Base-by-base conservation (phyloP, 2,113 vertebrate genomes). In the Pomatorhinus ruficollis region DNA sequence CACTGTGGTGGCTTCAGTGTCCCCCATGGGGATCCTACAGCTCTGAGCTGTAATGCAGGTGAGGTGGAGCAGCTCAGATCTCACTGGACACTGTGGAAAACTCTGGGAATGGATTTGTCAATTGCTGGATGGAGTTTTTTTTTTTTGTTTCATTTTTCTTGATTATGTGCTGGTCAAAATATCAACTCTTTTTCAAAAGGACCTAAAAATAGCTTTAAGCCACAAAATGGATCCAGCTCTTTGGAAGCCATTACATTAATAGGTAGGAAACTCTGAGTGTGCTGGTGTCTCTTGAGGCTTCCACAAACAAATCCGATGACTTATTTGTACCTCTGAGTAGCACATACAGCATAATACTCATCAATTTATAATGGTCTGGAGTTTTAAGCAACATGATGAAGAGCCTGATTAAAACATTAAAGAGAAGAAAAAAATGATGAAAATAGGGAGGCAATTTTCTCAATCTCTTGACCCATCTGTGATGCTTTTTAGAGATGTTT, bases 261-360 rank as follows among this genome's bases (percentile, higher is more conserved):
- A 85, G 78, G 82, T 83, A 90, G 90, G 92, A 96, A 95, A 90
- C 39, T 90, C 95, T 96, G 90, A 93, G 82, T 63, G 59, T 65
- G 21, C 57, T 64, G 64, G 30, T 78, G 80, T 54, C 89, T 89
- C 83, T 44, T 37, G 72, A 75, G 69, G 15, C 86, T 82, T 94
- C 47, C 69, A 35, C 77, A 94, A 95, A 96, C 84, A 96, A 88
- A 86, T 86, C 23, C 0, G 5, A 3, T 93, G 91, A 88, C 66
- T 91, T 87, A 57, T 69, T 89, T 96, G 85, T 91, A 82, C 87
- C 89, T 91, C 89, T 45, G 84, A 84, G 53, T 44, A 69, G 45
- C 66, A 53, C 74, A 37, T 69, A 15, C 39, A 57, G 80, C 35
- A 3, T 68, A 87, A 42, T 27, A n/a, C 45, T 79, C 42, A 39